Evolutionary conservation across 2,888 invertebrate species (phyloP).

Genomic region (Latheticus oryzae): DNA sequence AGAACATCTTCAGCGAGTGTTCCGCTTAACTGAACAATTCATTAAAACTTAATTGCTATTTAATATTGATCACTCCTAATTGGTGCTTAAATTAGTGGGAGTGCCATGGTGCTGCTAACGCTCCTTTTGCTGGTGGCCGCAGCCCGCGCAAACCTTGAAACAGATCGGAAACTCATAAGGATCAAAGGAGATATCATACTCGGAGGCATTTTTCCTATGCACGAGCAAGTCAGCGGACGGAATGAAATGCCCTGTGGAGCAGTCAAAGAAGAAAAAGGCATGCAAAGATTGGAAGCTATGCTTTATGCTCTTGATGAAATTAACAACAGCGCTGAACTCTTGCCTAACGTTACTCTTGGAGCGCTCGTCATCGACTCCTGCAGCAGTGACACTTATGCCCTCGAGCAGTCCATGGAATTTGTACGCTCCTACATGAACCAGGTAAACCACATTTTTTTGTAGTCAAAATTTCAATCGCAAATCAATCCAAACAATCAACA

Average conservation of each 20-base stretch:
- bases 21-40: conserved; percentile 43
- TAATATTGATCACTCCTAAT: conserved; percentile 40
- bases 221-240: conserved; percentile 68
- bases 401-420: conserved; percentile 77
- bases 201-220: conserved; percentile 78
- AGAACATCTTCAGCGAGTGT: conserved; percentile 37
- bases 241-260: conserved; percentile 68
- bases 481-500: conserved; percentile 10
- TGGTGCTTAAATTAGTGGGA: conserved; percentile 38
- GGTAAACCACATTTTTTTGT: too few species aligned
- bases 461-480: conserved; percentile 2
- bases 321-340: conserved; percentile 69
- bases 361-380: conserved; percentile 73
- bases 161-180: conserved; percentile 58
- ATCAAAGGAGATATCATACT: conserved; percentile 74
- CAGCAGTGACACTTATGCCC: conserved; percentile 75
- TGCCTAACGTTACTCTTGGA: conserved; percentile 74
- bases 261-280: conserved; percentile 75
- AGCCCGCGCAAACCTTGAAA: conserved; percentile 46
- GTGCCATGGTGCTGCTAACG: conserved; percentile 36
- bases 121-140: conserved; percentile 42
- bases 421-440: conserved; percentile 71
- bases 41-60: conserved; percentile 44
- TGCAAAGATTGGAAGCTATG: conserved; percentile 78
- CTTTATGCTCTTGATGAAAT: conserved; percentile 75